Evolutionary conservation across 2,113 vertebrate genomes (phyloP), one percentile per base, ranked within the genome.

Genomic region (Phycodurus eques): DNA sequence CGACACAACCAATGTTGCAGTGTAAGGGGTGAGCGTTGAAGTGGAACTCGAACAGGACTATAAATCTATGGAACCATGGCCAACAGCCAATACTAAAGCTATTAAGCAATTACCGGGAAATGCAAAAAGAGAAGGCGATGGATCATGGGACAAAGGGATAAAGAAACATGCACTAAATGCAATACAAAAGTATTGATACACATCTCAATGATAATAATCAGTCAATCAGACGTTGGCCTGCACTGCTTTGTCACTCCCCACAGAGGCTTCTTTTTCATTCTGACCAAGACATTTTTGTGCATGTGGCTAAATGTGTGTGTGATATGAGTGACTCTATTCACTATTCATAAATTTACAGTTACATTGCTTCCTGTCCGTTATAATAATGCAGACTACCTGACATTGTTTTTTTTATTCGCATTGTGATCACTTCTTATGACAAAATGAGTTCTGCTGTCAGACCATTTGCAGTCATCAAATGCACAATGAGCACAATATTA

Each of bases 41-140:
- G 80, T 72, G 64, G 72, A 74, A 64, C 81, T 84, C 83, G 87
- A 86, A 79, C 70, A 39, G 79, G 77, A 72, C 68, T 76, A 49
- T 69, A 80, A 83, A 78, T 80, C 74, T 76, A 75, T 86, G 84
- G 86, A 79, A 74, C 53, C 46, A 67, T 79, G 27, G 80, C 87
- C 86, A 88, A 60, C 70, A 75, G 70, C 79, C 80, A 70, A 82
- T 85, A 84, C 88, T 85, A 85, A 85, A 80, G 70, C 80, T 76
- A 80, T 89, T 90, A 90, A 87, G 83, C 87, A 90, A 91, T 92
- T 92, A 92, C 83, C 81, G 72, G 80, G 80, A 87, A 80, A 81
- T 59, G 74, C 71, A 33, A 78, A 56, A 60, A 78, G 60, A 72
- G 63, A 71, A 54, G 70, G 13, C 43, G 70, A 72, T 81, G 67